Conservation (phyloP, 1,140 invertebrate genomes). For the Temnothorax longispinosus region DNA sequence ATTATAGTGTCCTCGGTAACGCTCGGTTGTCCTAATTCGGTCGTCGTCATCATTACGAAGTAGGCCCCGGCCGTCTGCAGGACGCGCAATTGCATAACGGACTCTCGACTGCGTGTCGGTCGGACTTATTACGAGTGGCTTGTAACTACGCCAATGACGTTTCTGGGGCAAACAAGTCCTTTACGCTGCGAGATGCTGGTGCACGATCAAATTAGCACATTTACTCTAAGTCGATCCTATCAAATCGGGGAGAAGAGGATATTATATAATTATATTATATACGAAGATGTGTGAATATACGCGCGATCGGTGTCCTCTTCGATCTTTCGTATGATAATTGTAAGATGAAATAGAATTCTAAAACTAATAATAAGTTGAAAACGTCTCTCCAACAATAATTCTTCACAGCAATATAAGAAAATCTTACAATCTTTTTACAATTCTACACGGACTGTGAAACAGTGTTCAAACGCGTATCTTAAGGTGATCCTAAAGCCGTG, state of each 20-base stretch:
- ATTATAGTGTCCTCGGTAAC: slow-evolving; percentile 45
- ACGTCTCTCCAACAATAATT: background rate
- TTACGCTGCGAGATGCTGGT: background rate
- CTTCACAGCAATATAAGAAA: background rate
- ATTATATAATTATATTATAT: background rate
- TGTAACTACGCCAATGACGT: slow-evolving; percentile 1
- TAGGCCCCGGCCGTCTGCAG: slow-evolving; percentile 21
- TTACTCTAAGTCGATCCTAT: background rate
- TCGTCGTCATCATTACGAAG: slow-evolving; percentile 42
- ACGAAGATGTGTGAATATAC: background rate
- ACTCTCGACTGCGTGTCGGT: slow-evolving; percentile 53
- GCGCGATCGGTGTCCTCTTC: background rate
- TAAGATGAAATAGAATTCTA: background rate
- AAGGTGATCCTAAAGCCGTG: too few species aligned
- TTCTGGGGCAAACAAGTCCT: slow-evolving; percentile 41
- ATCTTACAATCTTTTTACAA: background rate
- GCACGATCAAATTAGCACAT: background rate
- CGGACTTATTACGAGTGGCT: slow-evolving; percentile 52
- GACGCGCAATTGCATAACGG: slow-evolving; percentile 67
- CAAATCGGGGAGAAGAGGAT: too few species aligned
- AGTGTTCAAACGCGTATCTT: background rate
- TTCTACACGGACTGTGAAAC: background rate
- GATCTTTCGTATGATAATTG: background rate
- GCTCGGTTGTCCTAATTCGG: slow-evolving; percentile 56
- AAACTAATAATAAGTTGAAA: background rate